Conservation (phyloP, 2,113 vertebrate genomes). For the Chlorodrepanis virens region DNA sequence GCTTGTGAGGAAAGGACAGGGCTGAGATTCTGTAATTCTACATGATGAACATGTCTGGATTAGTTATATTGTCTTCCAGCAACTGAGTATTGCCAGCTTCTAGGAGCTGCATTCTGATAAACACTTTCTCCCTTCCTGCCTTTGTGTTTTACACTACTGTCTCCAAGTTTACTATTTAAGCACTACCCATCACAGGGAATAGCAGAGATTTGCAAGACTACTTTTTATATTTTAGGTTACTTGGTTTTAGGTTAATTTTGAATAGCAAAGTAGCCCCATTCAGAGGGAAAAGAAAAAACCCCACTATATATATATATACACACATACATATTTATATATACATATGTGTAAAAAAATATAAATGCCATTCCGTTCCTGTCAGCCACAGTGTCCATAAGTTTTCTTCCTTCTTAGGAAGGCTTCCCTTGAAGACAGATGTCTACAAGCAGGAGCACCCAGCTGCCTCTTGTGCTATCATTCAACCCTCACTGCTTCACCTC, state of each 20-base stretch:
- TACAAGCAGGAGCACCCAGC: neutral
- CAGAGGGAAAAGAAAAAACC: fast-evolving
- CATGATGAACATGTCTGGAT: constrained; percentile 36
- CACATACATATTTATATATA: no score
- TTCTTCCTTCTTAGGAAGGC: neutral
- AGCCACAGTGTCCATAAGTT: neutral
- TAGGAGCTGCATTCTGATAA: neutral
- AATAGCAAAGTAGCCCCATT: neutral
- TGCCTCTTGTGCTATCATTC: neutral
- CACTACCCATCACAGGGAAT: neutral
- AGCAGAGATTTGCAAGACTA: neutral
- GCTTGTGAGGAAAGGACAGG: neutral
- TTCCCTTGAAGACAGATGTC: neutral
- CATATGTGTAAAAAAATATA: no score
- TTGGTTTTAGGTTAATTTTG: neutral
- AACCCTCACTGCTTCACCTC: neutral
- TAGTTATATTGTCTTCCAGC: neutral
- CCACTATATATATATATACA: no score
- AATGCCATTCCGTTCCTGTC: neutral
- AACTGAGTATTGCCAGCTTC: neutral
- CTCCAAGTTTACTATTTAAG: neutral
- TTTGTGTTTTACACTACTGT: neutral
- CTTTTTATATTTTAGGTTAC: neutral
- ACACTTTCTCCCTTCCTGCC: neutral
- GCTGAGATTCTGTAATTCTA: neutral